A percentile compares a stretch with the other conserved stretches of the same genome.
Conservation (phyloP, 1,140 invertebrate species). For the Cataglyphis hispanica region DNA sequence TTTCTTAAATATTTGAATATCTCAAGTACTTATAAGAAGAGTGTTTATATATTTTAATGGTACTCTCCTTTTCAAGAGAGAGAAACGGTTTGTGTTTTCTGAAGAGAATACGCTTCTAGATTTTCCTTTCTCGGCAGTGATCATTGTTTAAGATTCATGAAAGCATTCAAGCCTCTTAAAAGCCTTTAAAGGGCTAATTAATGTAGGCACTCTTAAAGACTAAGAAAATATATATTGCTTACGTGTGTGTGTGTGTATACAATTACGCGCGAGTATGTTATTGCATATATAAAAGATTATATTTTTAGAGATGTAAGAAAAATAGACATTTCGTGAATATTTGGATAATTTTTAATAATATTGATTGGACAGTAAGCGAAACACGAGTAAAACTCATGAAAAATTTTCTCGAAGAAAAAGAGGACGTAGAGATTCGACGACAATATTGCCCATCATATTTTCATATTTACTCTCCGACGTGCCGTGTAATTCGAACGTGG, state of each 20-base stretch:
- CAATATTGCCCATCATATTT: constrained; percentile 7
- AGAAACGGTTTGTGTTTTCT: constrained; percentile 4
- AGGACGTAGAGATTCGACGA: not conserved
- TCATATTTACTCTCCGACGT: constrained; percentile 11
- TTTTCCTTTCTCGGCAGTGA: constrained; percentile 38
- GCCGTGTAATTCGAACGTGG: not conserved
- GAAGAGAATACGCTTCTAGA: constrained; percentile 28
- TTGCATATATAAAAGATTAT: constrained; percentile 1
- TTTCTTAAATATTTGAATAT: not conserved
- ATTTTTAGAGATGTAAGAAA: constrained; percentile 21
- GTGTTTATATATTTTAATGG: constrained; percentile 11
- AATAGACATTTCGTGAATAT: constrained; percentile 6
- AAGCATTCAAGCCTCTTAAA: constrained; percentile 38
- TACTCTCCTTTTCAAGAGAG: not conserved
- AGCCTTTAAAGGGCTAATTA: constrained; percentile 49
- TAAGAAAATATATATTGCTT: not conserved
- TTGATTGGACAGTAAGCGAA: too few species aligned
- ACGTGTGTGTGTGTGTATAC: too few species aligned
- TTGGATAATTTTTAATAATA: not conserved
- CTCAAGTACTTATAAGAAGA: not conserved
- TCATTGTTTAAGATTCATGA: constrained; percentile 53
- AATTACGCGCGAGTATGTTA: too few species aligned
- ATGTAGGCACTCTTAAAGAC: constrained; percentile 27
- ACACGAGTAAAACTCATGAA: too few species aligned
- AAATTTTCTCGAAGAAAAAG: not conserved